A percentile compares a stretch with the other conserved stretches of the same genome.
phyloP scores from a whole-genome alignment of 2,888 invertebrate species.

The Byasa hedistus region DNA sequence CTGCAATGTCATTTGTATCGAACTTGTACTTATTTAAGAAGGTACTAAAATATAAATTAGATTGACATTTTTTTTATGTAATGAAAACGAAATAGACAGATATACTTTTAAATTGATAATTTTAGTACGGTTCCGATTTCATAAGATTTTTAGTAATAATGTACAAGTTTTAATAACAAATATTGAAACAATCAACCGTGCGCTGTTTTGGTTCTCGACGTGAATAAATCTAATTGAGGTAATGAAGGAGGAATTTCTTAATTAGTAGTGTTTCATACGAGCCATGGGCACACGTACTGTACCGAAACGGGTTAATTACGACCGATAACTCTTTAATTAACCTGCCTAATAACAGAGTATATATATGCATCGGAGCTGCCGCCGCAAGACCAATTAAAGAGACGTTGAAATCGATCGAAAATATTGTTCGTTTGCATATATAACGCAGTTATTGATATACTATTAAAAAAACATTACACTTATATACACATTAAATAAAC shows the following conservation, averaged over 20 bases:
- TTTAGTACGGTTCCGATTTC: background rate
- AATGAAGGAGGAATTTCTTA: slow-evolving; percentile 77
- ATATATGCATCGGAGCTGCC: slow-evolving; percentile 64
- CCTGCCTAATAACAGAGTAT: slow-evolving; percentile 76
- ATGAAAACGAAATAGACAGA: too few relatives aligned
- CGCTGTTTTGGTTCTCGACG: slow-evolving; percentile 43
- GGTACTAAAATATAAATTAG: background rate
- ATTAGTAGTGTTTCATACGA: slow-evolving; percentile 72
- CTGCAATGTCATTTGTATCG: too few relatives aligned
- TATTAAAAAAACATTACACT: too few relatives aligned
- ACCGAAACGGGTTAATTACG: slow-evolving; percentile 75
- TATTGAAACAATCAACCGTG: slow-evolving; percentile 5
- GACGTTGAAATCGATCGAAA: slow-evolving; percentile 52
- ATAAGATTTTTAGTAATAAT: background rate
- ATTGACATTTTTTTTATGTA: background rate
- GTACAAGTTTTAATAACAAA: slow-evolving; percentile 11
- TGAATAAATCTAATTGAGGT: slow-evolving; percentile 73
- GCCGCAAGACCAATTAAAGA: slow-evolving; percentile 61
- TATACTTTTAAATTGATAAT: too few relatives aligned
- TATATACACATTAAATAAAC: too few relatives aligned
- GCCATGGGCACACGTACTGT: slow-evolving; percentile 68
- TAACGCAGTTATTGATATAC: too few relatives aligned
- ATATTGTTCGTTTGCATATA: slow-evolving; percentile 29
- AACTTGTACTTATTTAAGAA: too few relatives aligned
- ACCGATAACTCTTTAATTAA: slow-evolving; percentile 78